These are phyloP conservation scores for Coreoperca whiteheadi DNA, from an alignment of 2,113 vertebrate species.

Conservation along the genomic window DNA sequence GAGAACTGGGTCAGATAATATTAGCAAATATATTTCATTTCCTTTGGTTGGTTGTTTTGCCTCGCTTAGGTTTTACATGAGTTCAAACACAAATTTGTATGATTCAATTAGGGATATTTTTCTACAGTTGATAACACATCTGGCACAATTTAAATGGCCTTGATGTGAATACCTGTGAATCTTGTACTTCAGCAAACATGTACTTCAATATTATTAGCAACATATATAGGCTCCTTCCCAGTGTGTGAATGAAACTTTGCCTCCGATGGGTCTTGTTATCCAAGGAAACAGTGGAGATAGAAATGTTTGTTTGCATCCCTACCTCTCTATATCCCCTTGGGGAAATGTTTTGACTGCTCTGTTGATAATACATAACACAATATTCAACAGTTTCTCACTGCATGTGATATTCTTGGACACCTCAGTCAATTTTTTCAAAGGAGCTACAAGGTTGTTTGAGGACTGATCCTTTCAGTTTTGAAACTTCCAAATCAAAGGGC, in stretches of 20 bases:
- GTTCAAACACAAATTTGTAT: slow-evolving; percentile 5
- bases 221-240: not conserved
- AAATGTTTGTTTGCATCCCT: slow-evolving; percentile 48
- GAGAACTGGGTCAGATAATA: slow-evolving; percentile 34
- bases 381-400: slow-evolving; percentile 21
- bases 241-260: slow-evolving; percentile 14
- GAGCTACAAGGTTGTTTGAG: slow-evolving; percentile 21
- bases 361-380: slow-evolving; percentile 32
- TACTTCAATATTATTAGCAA: not conserved
- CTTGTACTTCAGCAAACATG: not conserved
- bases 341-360: slow-evolving; percentile 35
- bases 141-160: not conserved
- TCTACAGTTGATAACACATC: not conserved
- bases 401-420: slow-evolving; percentile 7
- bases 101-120: not conserved
- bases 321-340: not conserved
- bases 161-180: not conserved
- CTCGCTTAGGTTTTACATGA: not conserved
- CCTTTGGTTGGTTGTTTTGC: slow-evolving; percentile 19
- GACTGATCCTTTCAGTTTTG: not conserved
- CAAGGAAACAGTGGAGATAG: slow-evolving; percentile 19
- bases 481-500: slow-evolving; percentile 30
- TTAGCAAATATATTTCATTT: slow-evolving; percentile 21
- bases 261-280: slow-evolving; percentile 26
- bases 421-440: slow-evolving; percentile 11